Percentiles rank a stretch among this genome's conserved stretches.
Evolutionary conservation across 2,797 vertebrate species (phyloP).

Genomic region (Gorsachius magnificus): DNA sequence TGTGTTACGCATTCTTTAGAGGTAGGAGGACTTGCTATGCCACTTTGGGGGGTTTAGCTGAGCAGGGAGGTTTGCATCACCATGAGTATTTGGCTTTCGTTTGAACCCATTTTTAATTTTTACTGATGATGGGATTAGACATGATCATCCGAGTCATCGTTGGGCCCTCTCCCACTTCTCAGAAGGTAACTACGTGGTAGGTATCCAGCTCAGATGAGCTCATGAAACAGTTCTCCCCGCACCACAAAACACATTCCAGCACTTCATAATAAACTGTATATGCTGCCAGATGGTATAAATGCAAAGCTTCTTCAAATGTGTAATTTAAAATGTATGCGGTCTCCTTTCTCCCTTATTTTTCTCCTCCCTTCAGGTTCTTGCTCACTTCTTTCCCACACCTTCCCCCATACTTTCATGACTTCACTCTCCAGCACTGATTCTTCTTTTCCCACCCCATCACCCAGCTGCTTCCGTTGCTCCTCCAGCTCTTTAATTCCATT

Average conservation of each 20-base stretch:
- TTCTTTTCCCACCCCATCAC: conserved; percentile 46
- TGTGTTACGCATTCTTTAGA: background rate
- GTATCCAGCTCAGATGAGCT: background rate
- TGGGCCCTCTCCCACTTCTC: background rate
- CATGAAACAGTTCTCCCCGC: background rate
- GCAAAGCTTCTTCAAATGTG: conserved; percentile 13
- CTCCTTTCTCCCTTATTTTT: conserved; percentile 44
- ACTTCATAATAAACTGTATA: conserved; percentile 33
- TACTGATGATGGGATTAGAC: background rate
- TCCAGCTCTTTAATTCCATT: conserved; percentile 12
- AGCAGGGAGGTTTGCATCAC: background rate
- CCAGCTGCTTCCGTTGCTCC: conserved; percentile 40
- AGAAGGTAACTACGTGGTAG: background rate
- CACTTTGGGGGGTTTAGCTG: background rate
- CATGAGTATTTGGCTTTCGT: background rate
- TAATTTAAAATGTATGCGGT: conserved; percentile 42
- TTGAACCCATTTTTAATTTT: background rate
- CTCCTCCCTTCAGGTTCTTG: conserved; percentile 39
- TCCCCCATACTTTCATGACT: conserved; percentile 62
- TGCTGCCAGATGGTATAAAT: conserved; percentile 60
- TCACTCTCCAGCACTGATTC: background rate
- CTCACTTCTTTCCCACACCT: conserved; percentile 64
- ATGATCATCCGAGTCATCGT: background rate
- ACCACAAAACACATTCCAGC: background rate
- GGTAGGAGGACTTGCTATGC: background rate